Percentiles rank a stretch among this genome's conserved stretches.
Evolutionary conservation across 1,140 invertebrate genomes (phyloP).

Genomic region (Trichogramma pretiosum): DNA sequence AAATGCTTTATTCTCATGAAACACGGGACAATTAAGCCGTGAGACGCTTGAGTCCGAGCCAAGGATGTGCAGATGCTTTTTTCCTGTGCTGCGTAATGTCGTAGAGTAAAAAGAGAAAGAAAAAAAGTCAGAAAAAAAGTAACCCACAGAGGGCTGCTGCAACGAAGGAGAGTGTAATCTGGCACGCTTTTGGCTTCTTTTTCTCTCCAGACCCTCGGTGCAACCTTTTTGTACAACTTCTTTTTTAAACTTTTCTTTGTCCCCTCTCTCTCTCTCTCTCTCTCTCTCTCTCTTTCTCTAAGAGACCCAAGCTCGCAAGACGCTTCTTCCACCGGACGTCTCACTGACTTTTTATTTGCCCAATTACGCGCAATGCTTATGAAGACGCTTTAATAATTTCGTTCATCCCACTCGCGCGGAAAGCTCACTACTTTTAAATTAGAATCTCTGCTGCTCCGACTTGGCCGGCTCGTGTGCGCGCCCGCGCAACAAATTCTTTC

Average conservation of each 20-base stretch:
- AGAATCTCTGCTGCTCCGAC: neutral
- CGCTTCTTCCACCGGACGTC: conserved; percentile 1
- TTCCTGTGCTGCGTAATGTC: neutral
- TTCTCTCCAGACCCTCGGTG: neutral
- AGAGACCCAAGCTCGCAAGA: neutral
- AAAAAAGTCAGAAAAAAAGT: no score
- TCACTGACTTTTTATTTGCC: neutral
- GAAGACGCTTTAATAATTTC: neutral
- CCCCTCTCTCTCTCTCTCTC: neutral
- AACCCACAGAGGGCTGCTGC: no score
- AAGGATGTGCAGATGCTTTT: no score
- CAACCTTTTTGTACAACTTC: neutral
- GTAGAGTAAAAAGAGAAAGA: no score
- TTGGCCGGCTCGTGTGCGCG: neutral
- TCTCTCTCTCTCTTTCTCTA: neutral
- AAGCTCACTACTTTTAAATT: neutral
- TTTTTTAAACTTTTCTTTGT: neutral
- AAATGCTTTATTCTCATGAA: no score
- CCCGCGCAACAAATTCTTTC: conserved; percentile 5
- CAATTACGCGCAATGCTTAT: neutral
- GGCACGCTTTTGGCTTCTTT: neutral
- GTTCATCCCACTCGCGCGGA: no score
- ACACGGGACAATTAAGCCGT: no score
- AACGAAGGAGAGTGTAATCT: neutral
- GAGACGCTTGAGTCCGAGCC: no score